phyloP scores from a whole-genome alignment of 2,888 invertebrate genomes.

The Dione juno region DNA sequence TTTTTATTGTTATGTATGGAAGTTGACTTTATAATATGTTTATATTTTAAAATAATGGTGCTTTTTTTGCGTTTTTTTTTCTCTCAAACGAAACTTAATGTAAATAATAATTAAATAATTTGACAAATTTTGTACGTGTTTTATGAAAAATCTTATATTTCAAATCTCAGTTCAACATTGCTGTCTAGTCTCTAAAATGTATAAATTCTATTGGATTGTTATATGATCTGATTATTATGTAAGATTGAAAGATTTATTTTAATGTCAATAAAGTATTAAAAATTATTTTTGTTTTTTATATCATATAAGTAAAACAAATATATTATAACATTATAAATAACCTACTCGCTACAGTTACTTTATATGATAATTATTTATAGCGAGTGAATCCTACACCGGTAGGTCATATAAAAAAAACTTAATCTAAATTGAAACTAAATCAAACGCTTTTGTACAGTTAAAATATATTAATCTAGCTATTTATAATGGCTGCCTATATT shows the following conservation, averaged over 20 bases:
- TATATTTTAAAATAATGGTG: slow-evolving; percentile 57
- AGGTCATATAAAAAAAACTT: too few species aligned
- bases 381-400: too few species aligned
- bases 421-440: too few species aligned
- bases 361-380: too few species aligned
- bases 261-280: slow-evolving; percentile 65
- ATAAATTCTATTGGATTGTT: slow-evolving; percentile 67
- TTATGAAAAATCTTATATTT: slow-evolving; percentile 43
- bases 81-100: slow-evolving; percentile 44
- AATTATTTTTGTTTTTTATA: slow-evolving; percentile 10
- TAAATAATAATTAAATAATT: slow-evolving; percentile 45
- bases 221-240: slow-evolving; percentile 68
- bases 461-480: too few species aligned
- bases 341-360: too few species aligned
- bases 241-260: slow-evolving; percentile 73
- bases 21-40: slow-evolving; percentile 16
- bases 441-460: too few species aligned
- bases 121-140: slow-evolving; percentile 44
- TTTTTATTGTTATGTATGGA: slow-evolving; percentile 20
- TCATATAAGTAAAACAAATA: too few species aligned
- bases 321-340: too few species aligned
- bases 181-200: slow-evolving; percentile 79
- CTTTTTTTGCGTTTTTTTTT: slow-evolving; percentile 48
- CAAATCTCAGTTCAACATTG: slow-evolving; percentile 71
- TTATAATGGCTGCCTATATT: too few species aligned